phyloP scores from a whole-genome alignment of 2,113 vertebrate species.

The Rynchops niger region DNA sequence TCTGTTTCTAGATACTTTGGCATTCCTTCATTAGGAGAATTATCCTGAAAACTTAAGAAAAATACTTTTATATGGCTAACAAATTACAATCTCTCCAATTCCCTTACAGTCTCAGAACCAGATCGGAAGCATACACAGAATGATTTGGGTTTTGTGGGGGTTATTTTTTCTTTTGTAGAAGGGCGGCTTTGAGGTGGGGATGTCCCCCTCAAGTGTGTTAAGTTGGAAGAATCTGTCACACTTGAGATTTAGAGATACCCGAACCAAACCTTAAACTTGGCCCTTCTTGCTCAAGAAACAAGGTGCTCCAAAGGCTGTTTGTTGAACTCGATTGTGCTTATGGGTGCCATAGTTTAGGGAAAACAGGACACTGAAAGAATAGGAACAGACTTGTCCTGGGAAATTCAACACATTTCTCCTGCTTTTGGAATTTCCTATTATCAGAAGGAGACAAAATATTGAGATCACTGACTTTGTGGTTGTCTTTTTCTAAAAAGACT shows the following conservation, averaged over 20 bases:
- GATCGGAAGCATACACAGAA: neutral
- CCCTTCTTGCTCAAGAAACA: neutral
- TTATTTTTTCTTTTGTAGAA: neutral
- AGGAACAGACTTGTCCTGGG: neutral
- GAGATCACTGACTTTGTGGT: neutral
- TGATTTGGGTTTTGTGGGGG: accelerated
- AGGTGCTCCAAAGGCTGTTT: neutral
- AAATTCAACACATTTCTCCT: neutral
- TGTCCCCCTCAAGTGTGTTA: neutral
- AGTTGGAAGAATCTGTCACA: neutral
- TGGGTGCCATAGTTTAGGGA: neutral
- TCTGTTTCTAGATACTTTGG: neutral
- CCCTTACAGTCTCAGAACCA: neutral
- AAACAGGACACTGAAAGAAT: neutral
- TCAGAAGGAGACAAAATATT: neutral
- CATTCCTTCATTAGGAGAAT: neutral
- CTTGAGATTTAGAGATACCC: neutral
- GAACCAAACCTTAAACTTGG: neutral
- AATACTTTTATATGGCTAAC: neutral
- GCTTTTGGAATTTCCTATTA: neutral
- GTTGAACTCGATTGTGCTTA: neutral
- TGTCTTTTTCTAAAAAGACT: neutral
- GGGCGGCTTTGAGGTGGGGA: neutral
- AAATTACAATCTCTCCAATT: neutral
- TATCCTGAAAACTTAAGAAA: neutral